Evolutionary conservation across 2,113 vertebrate species (phyloP), one percentile per base, ranked within the genome.

Genomic region (Helogale parvula): DNA sequence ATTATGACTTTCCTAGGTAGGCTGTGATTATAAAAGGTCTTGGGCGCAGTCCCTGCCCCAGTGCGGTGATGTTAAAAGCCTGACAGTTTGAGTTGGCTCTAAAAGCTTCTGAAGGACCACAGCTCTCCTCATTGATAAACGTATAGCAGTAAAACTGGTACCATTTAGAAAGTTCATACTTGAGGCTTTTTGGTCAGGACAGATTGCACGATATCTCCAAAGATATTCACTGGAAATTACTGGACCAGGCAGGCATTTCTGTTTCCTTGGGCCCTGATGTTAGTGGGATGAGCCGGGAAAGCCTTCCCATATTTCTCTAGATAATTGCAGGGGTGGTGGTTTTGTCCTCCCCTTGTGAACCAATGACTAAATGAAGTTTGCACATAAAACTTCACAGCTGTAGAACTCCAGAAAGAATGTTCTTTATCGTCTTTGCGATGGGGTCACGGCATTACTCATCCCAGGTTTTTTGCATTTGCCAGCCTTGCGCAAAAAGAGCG

Each of bases 401-500:
- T n/a, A 80, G 23, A 74, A 29, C 23, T 31, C 47, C 21, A 50
- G 14, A 41, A 72, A 45, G 8, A 29, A 74, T 9, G 84, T 35
- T 45, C 21, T 50, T 21, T 21, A 1, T 27, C 23, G 16, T 72
- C 50, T 76, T 54, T 11, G 54, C 38, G 33, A 27, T 41, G 52
- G 84, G 23, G 31, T n/a, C 13, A 19, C 0, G 14, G 5, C 23
- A 68, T 60, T 15, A 50, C 50, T 17, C 45, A 65, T 11, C 23
- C 23, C 35, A 13, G 4, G 1, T 29, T 60, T 60, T 72, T 97
- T 96, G 45, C 52, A 91, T 95, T 94, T 72, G 79, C 60, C 98
- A 99, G 99, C 99, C 99, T 0, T 98, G 96, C 84, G 98, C 98
- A 16, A 99, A 99, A 96, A 98, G 98, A 98, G 98, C 98, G 1